A percentile compares a stretch with the other conserved stretches of the same genome.
These are phyloP conservation scores for Formicarius rufipectus DNA, from an alignment of 2,113 vertebrate species.

Conservation along the genomic window DNA sequence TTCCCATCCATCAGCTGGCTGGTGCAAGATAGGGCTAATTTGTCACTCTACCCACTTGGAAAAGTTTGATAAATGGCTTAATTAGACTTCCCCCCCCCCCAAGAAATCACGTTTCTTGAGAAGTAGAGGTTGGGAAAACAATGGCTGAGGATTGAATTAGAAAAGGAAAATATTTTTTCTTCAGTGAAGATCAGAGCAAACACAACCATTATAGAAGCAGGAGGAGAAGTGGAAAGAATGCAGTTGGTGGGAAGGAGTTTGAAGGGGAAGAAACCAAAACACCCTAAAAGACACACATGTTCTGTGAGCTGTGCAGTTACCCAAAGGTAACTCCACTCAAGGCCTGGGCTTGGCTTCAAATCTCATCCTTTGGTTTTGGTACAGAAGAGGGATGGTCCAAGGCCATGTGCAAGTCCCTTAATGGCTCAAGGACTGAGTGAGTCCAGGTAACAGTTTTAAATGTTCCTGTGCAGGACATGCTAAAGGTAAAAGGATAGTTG, in stretches of 20 bases:
- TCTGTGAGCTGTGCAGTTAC: not conserved
- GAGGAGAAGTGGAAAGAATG: not conserved
- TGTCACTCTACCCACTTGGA: conserved; percentile 60
- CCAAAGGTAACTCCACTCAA: not conserved
- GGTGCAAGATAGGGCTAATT: conserved; percentile 54
- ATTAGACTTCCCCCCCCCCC: conserved; percentile 54
- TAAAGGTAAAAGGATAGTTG: not conserved
- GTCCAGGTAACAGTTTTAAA: not conserved
- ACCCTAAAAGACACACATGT: not conserved
- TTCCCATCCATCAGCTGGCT: conserved; percentile 63
- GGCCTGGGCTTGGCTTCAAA: not conserved
- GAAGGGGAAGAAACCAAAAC: not conserved
- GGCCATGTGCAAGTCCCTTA: not conserved
- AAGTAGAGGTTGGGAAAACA: conserved; percentile 49
- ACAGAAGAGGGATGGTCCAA: not conserved
- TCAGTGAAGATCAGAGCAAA: conserved; percentile 10
- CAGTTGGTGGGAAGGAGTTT: not conserved
- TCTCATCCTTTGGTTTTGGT: not conserved
- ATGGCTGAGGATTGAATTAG: conserved; percentile 41
- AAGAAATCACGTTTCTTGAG: conserved; percentile 53
- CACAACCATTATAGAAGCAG: not conserved
- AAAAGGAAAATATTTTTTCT: conserved; percentile 67
- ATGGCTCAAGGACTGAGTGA: not conserved
- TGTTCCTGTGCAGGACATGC: not conserved
- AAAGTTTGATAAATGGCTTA: conserved; percentile 72